Percentiles rank a stretch among this genome's conserved stretches.
Evolutionary conservation across 1,140 invertebrate genomes (phyloP).

Genomic region (Aphelenchoides besseyi): DNA sequence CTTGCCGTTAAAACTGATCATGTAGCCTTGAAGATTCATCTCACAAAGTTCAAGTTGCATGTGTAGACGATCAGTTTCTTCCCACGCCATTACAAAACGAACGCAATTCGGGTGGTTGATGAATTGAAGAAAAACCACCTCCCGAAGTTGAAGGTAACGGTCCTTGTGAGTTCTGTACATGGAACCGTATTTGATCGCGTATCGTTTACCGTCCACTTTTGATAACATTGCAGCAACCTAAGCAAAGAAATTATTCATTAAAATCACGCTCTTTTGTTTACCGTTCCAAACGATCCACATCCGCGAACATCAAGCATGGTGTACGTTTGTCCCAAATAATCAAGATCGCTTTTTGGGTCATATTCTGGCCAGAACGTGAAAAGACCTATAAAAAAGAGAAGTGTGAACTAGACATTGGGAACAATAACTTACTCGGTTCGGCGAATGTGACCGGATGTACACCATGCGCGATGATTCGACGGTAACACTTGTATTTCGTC

Average conservation of each 20-base stretch:
- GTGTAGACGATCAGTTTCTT: constrained; percentile 72
- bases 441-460: no score
- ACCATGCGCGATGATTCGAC: no score
- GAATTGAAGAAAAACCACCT: constrained; percentile 33
- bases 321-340: constrained; percentile 37
- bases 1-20: constrained; percentile 64
- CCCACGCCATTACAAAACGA: constrained; percentile 72
- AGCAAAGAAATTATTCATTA: neutral
- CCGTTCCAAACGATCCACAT: constrained; percentile 36
- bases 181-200: constrained; percentile 35
- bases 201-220: constrained; percentile 35
- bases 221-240: neutral
- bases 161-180: constrained; percentile 31
- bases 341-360: constrained; percentile 16
- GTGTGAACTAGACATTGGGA: neutral
- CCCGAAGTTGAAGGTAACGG: constrained; percentile 32
- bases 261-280: neutral
- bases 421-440: neutral
- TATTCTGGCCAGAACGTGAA: constrained; percentile 17
- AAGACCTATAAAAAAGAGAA: neutral
- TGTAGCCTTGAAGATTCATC: constrained; percentile 63
- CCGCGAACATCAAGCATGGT: constrained; percentile 23
- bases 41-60: constrained; percentile 74
- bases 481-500: no score
- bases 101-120: constrained; percentile 71